phyloP scores from a whole-genome alignment of 1,140 invertebrate genomes.

The Leucophenga varia region DNA sequence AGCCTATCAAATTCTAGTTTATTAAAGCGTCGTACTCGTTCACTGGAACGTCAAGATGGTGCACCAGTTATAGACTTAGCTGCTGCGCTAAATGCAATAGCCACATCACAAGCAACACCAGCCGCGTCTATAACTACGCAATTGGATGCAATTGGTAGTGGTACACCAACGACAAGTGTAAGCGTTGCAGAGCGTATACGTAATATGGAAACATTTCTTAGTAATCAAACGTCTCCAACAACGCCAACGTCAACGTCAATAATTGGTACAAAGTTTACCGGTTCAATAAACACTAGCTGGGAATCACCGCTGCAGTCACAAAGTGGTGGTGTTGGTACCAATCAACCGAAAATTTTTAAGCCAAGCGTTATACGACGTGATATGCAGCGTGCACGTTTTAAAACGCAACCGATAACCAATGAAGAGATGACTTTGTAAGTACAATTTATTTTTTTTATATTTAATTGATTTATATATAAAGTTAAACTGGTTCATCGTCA shows the following conservation, averaged over 20 bases:
- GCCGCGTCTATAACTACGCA: slow-evolving; percentile 15
- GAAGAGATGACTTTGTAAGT: slow-evolving; percentile 60
- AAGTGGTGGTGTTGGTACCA: no score
- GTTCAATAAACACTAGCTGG: slow-evolving; percentile 29
- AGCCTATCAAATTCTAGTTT: slow-evolving; percentile 2
- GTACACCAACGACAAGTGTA: slow-evolving; percentile 23
- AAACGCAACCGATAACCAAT: slow-evolving; percentile 69
- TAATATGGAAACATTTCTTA: slow-evolving; percentile 52
- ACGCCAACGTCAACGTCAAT: slow-evolving; percentile 19
- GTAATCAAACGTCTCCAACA: slow-evolving; percentile 17
- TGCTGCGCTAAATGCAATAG: slow-evolving; percentile 42
- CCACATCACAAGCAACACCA: slow-evolving; percentile 21
- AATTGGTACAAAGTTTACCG: no score
- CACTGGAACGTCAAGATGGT: slow-evolving; percentile 41
- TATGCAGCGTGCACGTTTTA: slow-evolving; percentile 61
- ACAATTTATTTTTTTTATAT: no score
- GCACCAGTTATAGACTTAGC: slow-evolving; percentile 36
- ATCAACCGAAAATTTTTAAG: slow-evolving; percentile 53
- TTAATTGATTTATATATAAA: no score
- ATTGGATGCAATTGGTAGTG: slow-evolving; percentile 23
- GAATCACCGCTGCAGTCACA: slow-evolving; percentile 38
- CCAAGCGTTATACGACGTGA: slow-evolving; percentile 58
- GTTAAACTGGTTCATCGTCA: no score
- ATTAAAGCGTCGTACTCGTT: slow-evolving; percentile 50
- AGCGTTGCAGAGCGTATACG: slow-evolving; percentile 53